Evolutionary conservation across 2,113 vertebrate genomes (phyloP), one percentile per base, ranked within the genome.

Genomic region (Erpornis zantholeuca): DNA sequence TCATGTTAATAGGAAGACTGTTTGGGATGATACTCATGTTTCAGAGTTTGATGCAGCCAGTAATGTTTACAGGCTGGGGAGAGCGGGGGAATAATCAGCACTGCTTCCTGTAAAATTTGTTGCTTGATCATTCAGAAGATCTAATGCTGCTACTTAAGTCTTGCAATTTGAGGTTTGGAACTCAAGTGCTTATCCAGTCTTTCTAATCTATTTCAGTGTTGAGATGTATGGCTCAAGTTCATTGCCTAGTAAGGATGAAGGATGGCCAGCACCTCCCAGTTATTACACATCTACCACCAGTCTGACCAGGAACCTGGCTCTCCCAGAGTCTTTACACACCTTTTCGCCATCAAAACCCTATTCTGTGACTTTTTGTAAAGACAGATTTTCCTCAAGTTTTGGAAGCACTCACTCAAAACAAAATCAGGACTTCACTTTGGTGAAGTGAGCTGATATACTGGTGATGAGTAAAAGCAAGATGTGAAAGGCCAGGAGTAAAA

Each of bases 11-110:
- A 50, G 24, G 38, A 88, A 61, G 28, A 50, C 27, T 82, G 12
- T 0, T 80, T 73, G n/a, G 82, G 50, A 52, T 27, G 73, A 61
- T 16, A 28, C 7, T 91, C 15, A 5, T 1, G 3, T 47, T 78
- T 78, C 60, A 82, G 54, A 19, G 28, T 65, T 53, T 70, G 61
- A 66, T 60, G 47, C 31, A 53, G 31, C 25, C 70, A 65, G 27
- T 22, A 56, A 66, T 33, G 15, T 49, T 76, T 57, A 44, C 52
- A 61, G 63, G 40, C 11, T 0, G 1, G 10, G 10, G 15, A n/a
- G 9, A 6, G 4, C 1, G 1, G 4, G 17, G 7, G 9, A 3
- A 60, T 25, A 53, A 52, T 28, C 31, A 31, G 15, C 0, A 0
- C 47, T 78, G 60, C 21, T 63, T 63, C 13, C 35, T 61, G 12